Base-by-base conservation (phyloP, 2,797 vertebrate genomes). In the Botia almorhae region DNA sequence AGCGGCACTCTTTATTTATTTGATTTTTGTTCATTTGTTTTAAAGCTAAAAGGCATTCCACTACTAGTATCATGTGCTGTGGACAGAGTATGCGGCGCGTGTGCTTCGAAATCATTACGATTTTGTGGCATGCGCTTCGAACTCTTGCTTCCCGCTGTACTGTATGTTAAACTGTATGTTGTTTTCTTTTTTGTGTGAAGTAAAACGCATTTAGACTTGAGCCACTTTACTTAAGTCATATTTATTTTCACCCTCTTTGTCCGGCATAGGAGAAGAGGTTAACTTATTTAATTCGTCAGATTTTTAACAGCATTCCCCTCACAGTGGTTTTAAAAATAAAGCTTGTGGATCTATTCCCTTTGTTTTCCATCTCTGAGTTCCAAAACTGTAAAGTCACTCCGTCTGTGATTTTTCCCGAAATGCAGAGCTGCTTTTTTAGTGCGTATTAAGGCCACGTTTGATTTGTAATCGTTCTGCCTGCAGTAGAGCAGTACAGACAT, bases 1-100 rank as follows among this genome's bases (percentile, higher is more conserved):
- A 85, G 86, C 86, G 88, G 84, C 86, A 70, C 84, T 84, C 78
- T 82, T 86, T 88, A 90, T 92, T 93, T 92, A 90, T 93, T 90
- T 73, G 75, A 84, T 50, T 81, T 69, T 74, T 85, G n/a, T 58
- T 83, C 26, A 51, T 60, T 75, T 8, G 12, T 84, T 76, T 72
- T 70, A 56, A 82, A 51, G 81, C 76, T 88, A 78, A 86, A 83
- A 82, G 90, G 89, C 91, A 90, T 92, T 93, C 92, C 93, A 89
- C 81, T 83, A 82, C 82, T 82, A 86, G 88, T 88, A 83, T 74
- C 82, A 77, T 83, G 87, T 89, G 82, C 75, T 85, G 84, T 85
- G 85, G 86, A 76, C 8, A 46, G 65, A 26, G 53, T 5, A 46
- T 46, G 63, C 2, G 13, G 67, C 53, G 53, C 63, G 1, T 12